Evolutionary conservation across 1,140 invertebrate species (phyloP), one percentile per base, ranked within the genome.

Genomic region (Aphis gossypii): DNA sequence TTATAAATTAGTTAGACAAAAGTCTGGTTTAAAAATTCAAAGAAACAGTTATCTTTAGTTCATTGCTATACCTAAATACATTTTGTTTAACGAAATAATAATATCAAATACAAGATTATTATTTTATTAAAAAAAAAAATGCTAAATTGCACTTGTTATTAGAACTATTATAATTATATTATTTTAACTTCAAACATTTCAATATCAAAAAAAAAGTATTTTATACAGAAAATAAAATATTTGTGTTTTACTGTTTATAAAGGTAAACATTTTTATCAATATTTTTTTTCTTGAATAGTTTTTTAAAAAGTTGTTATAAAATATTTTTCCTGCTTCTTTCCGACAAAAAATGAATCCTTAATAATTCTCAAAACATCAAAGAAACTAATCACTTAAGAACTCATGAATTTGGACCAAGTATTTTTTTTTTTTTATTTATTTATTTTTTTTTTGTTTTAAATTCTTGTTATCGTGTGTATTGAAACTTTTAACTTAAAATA

Each of bases 291-390:
- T 68, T 68, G 3, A 68, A 68, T 18, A 11, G 3, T 68, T 76
- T 76, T 76, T 68, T 6, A n/a, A n/a, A 76, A 68, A n/a, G 30
- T 68, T n/a, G 60, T n/a, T 76, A 14, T 76, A 76, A 76, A 76
- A 76, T 76, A 76, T 76, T 76, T 76, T 76, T 76, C 5, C 60
- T 20, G n/a, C 14, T 76, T 76, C 14, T n/a, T n/a, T 76, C 30
- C 30, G 6, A n/a, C 60, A 76, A n/a, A n/a, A 68, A 76, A 76
- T 76, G 60, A 76, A 76, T 76, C 60, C 60, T 76, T n/a, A 76
- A 76, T 76, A 76, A 76, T n/a, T 76, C n/a, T n/a, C 30, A 76
- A 76, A 76, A 76, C 60, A 76, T 76, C 60, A 76, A 76, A 76
- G 60, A 76, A 76, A 76, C 60, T 76, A 76, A 76, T 76, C 60